A percentile compares a stretch with the other conserved stretches of the same genome.
phyloP scores from a whole-genome alignment of 2,888 invertebrate species.

The Notodonta dromedarius region DNA sequence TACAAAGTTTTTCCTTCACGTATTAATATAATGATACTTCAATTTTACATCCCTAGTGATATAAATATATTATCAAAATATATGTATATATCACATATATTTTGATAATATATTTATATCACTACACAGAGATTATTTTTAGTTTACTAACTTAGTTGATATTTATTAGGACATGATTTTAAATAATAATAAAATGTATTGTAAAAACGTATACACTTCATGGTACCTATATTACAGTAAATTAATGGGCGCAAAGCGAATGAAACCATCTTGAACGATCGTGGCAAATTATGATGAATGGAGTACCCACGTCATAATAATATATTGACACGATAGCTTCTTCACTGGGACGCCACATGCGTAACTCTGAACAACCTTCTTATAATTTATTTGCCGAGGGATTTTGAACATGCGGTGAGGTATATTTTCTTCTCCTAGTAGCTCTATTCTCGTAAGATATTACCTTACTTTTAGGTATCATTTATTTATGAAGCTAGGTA shows the following conservation, averaged over 20 bases:
- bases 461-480: not conserved
- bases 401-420: conserved; percentile 6
- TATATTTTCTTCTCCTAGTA: not conserved
- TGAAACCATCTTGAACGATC: conserved; percentile 44
- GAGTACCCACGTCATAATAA: conserved; percentile 39
- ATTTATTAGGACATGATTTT: no score
- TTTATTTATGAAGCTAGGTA: no score
- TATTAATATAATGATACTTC: no score
- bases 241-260: conserved; percentile 37
- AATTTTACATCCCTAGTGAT: no score
- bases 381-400: conserved; percentile 12
- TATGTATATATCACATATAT: no score
- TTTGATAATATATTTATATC: no score
- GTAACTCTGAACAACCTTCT: conserved; percentile 14
- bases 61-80: no score
- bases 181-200: no score
- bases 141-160: no score
- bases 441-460: not conserved
- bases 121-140: no score
- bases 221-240: conserved; percentile 4
- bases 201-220: no score
- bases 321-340: conserved; percentile 45
- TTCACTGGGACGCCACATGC: conserved; percentile 30
- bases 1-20: no score
- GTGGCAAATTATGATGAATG: conserved; percentile 63